Evolutionary conservation across 2,888 invertebrate species (phyloP).

Genomic region (Ametastegia equiseti): DNA sequence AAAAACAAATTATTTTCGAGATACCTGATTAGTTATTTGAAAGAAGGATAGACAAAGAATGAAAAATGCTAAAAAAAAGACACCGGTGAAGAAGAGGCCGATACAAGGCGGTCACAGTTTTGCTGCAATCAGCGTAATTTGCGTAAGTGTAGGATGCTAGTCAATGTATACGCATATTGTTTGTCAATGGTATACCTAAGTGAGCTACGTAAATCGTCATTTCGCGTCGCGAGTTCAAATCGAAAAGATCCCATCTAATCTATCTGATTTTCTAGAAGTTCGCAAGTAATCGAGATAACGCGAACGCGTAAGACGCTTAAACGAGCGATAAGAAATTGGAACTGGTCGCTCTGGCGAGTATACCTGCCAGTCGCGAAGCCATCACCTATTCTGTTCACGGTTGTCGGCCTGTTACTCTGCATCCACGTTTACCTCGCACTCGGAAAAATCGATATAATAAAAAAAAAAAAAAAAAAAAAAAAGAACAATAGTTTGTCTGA

Average conservation of each 20-base stretch:
- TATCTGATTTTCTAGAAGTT: slow-evolving; percentile 60
- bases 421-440: background rate
- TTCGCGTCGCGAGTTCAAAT: background rate
- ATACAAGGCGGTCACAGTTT: background rate
- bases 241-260: slow-evolving; percentile 51
- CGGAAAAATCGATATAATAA: background rate
- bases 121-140: slow-evolving; percentile 35
- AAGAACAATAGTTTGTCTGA: no score
- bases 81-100: background rate
- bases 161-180: background rate
- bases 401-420: background rate
- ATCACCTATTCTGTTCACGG: background rate
- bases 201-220: background rate
- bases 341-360: slow-evolving; percentile 48
- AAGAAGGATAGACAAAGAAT: background rate
- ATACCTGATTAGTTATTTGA: background rate
- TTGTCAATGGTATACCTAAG: background rate
- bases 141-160: background rate
- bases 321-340: slow-evolving; percentile 56
- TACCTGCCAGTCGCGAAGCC: background rate
- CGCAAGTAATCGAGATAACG: slow-evolving; percentile 63
- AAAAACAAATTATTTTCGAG: background rate
- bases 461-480: background rate
- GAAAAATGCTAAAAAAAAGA: background rate
- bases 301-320: slow-evolving; percentile 52